Conservation (phyloP, 2,888 invertebrate genomes). For the Odontomyia ornata region DNA sequence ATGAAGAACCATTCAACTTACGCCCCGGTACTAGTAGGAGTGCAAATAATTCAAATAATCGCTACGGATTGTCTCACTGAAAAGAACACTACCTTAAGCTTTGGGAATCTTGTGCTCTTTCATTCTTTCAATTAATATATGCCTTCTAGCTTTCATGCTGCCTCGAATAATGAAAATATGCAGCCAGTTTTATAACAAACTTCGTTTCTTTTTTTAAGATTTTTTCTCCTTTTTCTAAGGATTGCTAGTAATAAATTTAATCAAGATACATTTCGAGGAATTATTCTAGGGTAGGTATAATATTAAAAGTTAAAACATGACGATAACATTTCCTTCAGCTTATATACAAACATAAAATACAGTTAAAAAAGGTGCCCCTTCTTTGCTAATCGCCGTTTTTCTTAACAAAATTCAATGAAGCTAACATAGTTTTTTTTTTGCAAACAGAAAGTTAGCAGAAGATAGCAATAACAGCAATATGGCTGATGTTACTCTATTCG, state of each 20-base stretch:
- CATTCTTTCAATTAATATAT: not conserved
- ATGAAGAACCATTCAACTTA: no score
- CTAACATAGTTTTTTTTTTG: no score
- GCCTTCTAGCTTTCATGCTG: not conserved
- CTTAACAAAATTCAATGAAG: no score
- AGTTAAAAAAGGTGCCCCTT: not conserved
- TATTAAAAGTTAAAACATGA: conserved; percentile 38
- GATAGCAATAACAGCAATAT: no score
- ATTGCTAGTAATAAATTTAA: conserved; percentile 24
- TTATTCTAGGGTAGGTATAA: conserved; percentile 35
- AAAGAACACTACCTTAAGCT: no score
- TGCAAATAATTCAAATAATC: no score
- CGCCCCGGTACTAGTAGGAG: no score
- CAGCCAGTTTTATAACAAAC: conserved; percentile 33
- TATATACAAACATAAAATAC: conserved; percentile 42
- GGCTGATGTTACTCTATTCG: no score
- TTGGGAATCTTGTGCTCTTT: conserved; percentile 24
- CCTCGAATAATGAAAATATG: conserved; percentile 2
- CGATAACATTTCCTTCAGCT: conserved; percentile 23
- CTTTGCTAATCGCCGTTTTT: not conserved
- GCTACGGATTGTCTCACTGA: no score
- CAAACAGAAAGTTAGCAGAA: no score
- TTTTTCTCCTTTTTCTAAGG: conserved; percentile 28
- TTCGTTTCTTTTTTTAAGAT: conserved; percentile 5
- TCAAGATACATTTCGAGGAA: conserved; percentile 27